Conservation (phyloP, 2,888 invertebrate species). For the Empis livida region DNA sequence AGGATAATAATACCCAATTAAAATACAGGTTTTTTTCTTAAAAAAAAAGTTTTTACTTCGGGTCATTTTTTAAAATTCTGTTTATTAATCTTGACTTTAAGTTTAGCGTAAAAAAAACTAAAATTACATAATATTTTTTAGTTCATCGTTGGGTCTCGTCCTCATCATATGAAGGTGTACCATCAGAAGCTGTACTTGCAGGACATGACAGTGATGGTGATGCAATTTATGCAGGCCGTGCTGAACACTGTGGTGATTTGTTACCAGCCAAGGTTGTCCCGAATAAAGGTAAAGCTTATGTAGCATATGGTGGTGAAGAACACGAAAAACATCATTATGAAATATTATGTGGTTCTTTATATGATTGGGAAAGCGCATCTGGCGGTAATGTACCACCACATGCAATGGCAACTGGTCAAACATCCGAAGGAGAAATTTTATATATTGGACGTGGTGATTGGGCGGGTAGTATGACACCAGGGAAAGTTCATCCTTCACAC, state of each 20-base stretch:
- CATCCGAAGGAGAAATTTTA: conserved; percentile 40
- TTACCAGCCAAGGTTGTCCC: conserved; percentile 50
- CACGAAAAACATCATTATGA: conserved; percentile 49
- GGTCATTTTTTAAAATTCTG: too few relatives aligned
- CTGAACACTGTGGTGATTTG: conserved; percentile 48
- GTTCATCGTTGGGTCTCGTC: conserved; percentile 26
- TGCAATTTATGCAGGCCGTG: conserved; percentile 60
- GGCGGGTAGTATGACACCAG: conserved; percentile 43
- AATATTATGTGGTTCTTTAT: conserved; percentile 48
- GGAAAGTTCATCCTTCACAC: conserved; percentile 43
- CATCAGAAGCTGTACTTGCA: conserved; percentile 39
- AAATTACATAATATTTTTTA: conserved; percentile 7
- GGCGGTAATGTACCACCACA: conserved; percentile 46
- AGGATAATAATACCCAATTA: too few relatives aligned
- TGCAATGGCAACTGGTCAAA: conserved; percentile 19
- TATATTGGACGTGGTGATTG: conserved; percentile 43
- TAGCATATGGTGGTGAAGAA: conserved; percentile 50
- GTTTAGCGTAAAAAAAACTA: too few relatives aligned
- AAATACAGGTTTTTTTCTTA: too few relatives aligned
- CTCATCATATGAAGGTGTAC: conserved; percentile 22
- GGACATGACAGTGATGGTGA: conserved; percentile 60
- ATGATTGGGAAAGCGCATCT: conserved; percentile 50
- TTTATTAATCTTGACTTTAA: too few relatives aligned
- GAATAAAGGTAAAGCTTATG: conserved; percentile 47
- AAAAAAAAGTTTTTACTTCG: too few relatives aligned